Percentiles rank a stretch among this genome's conserved stretches.
Conservation (phyloP, 2,888 invertebrate genomes). For the Erpobdella octoculata region DNA sequence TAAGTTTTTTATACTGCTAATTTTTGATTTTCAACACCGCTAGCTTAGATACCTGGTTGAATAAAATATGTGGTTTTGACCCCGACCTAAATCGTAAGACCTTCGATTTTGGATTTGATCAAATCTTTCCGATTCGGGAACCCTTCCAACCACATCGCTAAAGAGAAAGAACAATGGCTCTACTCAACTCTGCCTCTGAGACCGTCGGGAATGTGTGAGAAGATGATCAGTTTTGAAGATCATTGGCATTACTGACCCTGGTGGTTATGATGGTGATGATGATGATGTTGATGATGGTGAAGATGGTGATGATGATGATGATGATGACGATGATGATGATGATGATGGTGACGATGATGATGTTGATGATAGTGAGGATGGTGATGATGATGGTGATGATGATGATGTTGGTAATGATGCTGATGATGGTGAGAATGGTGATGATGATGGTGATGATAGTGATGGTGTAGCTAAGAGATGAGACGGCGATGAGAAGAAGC, state of each 20-base stretch:
- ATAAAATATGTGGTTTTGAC: too few species aligned
- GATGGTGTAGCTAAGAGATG: background rate
- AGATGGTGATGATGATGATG: slow-evolving; percentile 18
- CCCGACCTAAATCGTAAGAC: too few species aligned
- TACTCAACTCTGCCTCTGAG: background rate
- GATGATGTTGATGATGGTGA: slow-evolving; percentile 4
- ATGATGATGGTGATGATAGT: slow-evolving; percentile 5
- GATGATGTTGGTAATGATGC: slow-evolving; percentile 26
- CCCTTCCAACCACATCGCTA: background rate
- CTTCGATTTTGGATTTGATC: too few species aligned
- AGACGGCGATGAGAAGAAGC: background rate
- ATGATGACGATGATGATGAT: slow-evolving; percentile 26
- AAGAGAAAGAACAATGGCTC: background rate
- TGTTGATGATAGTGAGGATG: slow-evolving; percentile 25
- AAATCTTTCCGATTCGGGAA: too few species aligned
- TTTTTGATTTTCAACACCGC: too few species aligned
- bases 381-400: slow-evolving; percentile 27
- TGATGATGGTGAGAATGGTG: slow-evolving; percentile 16
- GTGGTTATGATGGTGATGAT: slow-evolving; percentile 8
- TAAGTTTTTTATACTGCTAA: too few species aligned
- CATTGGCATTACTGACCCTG: background rate
- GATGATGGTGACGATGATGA: slow-evolving; percentile 27
- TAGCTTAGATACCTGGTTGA: too few species aligned
- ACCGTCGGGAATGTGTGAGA: background rate
- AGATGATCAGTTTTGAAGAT: background rate